Evolutionary conservation across 1,140 invertebrate genomes (phyloP), one percentile per base, ranked within the genome.

Genomic region (Ooceraea biroi): DNA sequence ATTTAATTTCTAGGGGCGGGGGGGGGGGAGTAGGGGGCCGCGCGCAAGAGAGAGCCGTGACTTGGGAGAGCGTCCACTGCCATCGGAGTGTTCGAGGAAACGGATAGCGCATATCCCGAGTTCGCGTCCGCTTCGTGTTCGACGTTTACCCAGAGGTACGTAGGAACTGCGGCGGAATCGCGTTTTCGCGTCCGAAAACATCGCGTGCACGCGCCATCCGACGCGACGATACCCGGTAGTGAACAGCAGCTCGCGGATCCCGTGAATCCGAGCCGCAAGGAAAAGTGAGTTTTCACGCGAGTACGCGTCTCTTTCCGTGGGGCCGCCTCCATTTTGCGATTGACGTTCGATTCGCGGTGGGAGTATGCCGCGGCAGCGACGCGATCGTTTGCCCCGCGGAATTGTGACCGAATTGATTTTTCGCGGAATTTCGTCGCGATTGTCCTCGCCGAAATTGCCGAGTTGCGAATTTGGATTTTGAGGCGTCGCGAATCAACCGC

Each of bases 1-100:
- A 90, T 91, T 91, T 91, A 90, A 89, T 91, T 90, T 89, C 83
- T 84, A 86, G 27, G 46, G n/a, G 44, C 11, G 2, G 57, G 44
- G 36, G 63, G 41, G 0, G 61, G 36, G 69, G 30, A 10, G 27
- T 50, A 41, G 22, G 41, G 74, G 68, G 76, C 76, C 76, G 82
- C 72, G 88, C 85, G 36, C 36, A 36, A 36, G 86, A 85, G 85
- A 89, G 88, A 91, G 82, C 63, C 71, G 89, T 90, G 84, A 86
- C 85, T 89, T 48, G 80, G 88, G 85, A 88, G 89, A 90, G 89
- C 92, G 89, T 90, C 90, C 89, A 93, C 92, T 93, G 92, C 90
- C 92, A 92, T 91, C 91, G 87, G 85, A 89, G 92, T 91, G 92
- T 90, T 90, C 85, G 89, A 93, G 91, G 89, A 93, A 91, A 91